Conservation (phyloP, 2,888 invertebrate species). For the Protophormia terraenovae region DNA sequence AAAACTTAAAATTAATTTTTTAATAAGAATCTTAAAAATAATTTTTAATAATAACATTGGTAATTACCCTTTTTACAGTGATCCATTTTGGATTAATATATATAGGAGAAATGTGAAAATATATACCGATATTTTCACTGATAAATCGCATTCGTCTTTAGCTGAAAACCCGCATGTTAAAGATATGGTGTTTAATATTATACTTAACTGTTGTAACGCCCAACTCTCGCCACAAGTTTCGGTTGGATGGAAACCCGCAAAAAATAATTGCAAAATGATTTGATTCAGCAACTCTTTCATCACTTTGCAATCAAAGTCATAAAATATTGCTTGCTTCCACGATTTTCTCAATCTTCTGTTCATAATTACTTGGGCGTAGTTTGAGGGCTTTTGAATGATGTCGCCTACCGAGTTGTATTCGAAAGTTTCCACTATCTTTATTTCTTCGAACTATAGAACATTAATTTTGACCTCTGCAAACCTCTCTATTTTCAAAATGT, state of each 20-base stretch:
- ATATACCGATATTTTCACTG: not conserved
- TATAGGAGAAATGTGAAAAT: too few species aligned
- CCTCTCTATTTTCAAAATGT: too few species aligned
- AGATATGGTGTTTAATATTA: not conserved
- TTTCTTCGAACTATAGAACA: slow-evolving; percentile 17
- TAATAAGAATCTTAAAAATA: too few species aligned
- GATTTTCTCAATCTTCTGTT: slow-evolving; percentile 24
- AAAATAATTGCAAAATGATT: not conserved
- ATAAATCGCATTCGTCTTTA: too few species aligned
- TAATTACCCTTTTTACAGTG: too few species aligned
- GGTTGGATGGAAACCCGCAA: slow-evolving; percentile 15
- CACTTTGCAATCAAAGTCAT: slow-evolving; percentile 8
- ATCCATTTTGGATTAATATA: too few species aligned
- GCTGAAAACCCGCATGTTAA: too few species aligned
- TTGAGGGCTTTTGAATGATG: not conserved
- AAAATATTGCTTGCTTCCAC: slow-evolving; percentile 43
- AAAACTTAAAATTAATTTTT: too few species aligned
- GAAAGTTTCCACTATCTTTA: slow-evolving; percentile 46
- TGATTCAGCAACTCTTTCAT: not conserved
- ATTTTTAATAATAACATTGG: too few species aligned
- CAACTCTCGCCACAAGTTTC: slow-evolving; percentile 37
- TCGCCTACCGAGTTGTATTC: slow-evolving; percentile 31
- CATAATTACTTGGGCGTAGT: slow-evolving; percentile 38
- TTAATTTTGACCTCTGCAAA: slow-evolving; percentile 41
- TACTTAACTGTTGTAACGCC: slow-evolving; percentile 3